Evolutionary conservation across 2,888 invertebrate species (phyloP).

Genomic region (Cremastinae sp.): DNA sequence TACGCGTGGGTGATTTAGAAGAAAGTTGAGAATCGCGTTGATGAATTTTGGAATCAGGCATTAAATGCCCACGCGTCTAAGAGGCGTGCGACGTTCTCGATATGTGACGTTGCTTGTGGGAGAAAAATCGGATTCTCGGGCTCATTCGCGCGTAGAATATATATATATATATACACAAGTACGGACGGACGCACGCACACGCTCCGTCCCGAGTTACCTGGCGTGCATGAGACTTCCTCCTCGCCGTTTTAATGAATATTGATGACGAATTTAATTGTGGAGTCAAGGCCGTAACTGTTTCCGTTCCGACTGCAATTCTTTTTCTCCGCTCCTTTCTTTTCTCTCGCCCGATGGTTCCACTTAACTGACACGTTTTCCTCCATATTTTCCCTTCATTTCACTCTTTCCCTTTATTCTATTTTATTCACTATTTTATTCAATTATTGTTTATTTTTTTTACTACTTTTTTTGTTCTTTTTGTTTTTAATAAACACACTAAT

Average conservation of each 20-base stretch:
- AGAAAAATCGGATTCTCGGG: conserved; percentile 22
- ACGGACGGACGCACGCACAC: conserved; percentile 17
- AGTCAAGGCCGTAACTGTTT: conserved; percentile 76
- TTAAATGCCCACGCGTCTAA: conserved; percentile 34
- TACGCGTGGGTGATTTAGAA: conserved; percentile 35
- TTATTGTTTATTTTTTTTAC: background rate
- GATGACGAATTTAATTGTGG: conserved; percentile 74
- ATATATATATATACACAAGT: too few species aligned
- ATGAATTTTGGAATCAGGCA: conserved; percentile 59
- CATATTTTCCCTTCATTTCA: background rate
- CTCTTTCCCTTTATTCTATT: background rate
- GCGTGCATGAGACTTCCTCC: conserved; percentile 68
- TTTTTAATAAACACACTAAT: too few species aligned
- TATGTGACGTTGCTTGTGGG: conserved; percentile 32
- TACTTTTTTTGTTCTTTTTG: too few species aligned
- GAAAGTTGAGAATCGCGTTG: conserved; percentile 43
- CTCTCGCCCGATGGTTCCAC: conserved; percentile 5
- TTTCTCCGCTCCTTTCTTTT: conserved; percentile 31
- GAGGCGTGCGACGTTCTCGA: conserved; percentile 45
- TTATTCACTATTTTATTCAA: background rate
- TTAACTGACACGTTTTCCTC: background rate
- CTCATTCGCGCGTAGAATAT: too few species aligned
- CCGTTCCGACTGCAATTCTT: conserved; percentile 61
- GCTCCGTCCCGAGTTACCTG: conserved; percentile 37
- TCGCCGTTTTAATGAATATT: conserved; percentile 72